phyloP scores from a whole-genome alignment of 2,113 vertebrate genomes.

The Turnix velox region DNA sequence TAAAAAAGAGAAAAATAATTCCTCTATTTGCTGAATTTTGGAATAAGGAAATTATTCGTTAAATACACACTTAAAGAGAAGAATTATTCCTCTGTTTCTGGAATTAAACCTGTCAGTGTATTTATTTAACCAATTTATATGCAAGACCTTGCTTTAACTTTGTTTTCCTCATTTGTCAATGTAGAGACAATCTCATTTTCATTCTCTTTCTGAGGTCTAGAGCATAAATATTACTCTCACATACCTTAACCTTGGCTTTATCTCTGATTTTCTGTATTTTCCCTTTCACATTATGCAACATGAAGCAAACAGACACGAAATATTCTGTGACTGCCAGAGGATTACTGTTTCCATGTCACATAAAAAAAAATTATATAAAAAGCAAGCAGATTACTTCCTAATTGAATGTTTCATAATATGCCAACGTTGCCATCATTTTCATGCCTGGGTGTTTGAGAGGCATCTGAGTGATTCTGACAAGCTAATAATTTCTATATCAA shows the following conservation, averaged over 20 bases:
- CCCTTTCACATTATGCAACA: not conserved
- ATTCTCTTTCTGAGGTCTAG: not conserved
- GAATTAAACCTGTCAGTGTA: constrained; percentile 31
- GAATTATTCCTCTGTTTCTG: not conserved
- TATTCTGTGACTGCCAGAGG: not conserved
- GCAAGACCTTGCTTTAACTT: not conserved
- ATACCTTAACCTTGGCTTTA: not conserved
- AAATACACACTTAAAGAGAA: not conserved
- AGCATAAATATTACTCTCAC: not conserved
- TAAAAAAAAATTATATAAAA: not conserved
- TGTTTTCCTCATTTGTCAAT: not conserved
- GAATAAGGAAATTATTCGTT: not conserved
- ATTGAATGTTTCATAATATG: constrained; percentile 2
- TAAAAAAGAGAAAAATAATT: not conserved
- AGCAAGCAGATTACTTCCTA: constrained; percentile 10
- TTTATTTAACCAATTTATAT: not conserved
- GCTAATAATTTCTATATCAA: not conserved
- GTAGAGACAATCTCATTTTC: not conserved
- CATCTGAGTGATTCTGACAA: not conserved
- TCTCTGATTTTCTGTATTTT: not conserved
- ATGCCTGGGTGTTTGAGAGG: not conserved
- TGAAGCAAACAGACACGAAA: not conserved
- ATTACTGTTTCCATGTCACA: not conserved
- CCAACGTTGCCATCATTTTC: not conserved
- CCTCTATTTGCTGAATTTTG: no score